phyloP scores from a whole-genome alignment of 2,113 vertebrate genomes.

The Aptenodytes patagonicus region DNA sequence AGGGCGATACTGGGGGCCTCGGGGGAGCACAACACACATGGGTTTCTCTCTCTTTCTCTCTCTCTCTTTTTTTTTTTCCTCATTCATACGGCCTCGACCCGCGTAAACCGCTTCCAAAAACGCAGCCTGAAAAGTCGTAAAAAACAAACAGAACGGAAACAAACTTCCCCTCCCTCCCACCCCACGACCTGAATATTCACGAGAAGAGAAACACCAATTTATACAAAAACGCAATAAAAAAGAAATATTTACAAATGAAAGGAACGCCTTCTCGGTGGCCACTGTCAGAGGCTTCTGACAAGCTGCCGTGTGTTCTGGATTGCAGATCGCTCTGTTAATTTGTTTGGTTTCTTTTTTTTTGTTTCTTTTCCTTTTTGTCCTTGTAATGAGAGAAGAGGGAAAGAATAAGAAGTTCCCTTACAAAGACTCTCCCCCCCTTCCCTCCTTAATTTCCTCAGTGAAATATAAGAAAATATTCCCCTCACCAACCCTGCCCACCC shows the following conservation, averaged over 20 bases:
- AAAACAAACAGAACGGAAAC: conserved; percentile 71
- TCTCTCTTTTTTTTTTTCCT: neutral
- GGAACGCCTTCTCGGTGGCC: conserved; percentile 73
- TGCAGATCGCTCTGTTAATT: conserved; percentile 75
- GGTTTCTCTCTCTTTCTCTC: conserved; percentile 39
- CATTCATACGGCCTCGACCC: conserved; percentile 64
- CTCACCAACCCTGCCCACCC: conserved; percentile 8
- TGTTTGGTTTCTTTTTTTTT: conserved; percentile 64
- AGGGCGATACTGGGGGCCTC: conserved; percentile 31
- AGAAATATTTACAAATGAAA: conserved; percentile 84
- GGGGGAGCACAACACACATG: conserved; percentile 44
- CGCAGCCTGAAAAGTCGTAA: conserved; percentile 59
- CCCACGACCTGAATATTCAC: conserved; percentile 78
- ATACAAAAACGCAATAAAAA: conserved; percentile 82
- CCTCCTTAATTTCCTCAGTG: conserved; percentile 59
- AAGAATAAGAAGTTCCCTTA: conserved; percentile 43
- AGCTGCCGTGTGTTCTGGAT: conserved; percentile 73
- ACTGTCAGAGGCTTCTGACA: conserved; percentile 58
- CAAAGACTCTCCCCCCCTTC: conserved; percentile 56
- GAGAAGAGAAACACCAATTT: conserved; percentile 79
- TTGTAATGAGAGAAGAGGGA: conserved; percentile 68
- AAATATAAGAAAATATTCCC: conserved; percentile 63
- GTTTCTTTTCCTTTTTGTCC: conserved; percentile 2
- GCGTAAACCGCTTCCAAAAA: conserved; percentile 66
- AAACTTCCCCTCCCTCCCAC: conserved; percentile 66